A percentile compares a stretch with the other conserved stretches of the same genome.
Evolutionary conservation across 2,888 invertebrate genomes (phyloP).

Genomic region (Incurvaria masculella): DNA sequence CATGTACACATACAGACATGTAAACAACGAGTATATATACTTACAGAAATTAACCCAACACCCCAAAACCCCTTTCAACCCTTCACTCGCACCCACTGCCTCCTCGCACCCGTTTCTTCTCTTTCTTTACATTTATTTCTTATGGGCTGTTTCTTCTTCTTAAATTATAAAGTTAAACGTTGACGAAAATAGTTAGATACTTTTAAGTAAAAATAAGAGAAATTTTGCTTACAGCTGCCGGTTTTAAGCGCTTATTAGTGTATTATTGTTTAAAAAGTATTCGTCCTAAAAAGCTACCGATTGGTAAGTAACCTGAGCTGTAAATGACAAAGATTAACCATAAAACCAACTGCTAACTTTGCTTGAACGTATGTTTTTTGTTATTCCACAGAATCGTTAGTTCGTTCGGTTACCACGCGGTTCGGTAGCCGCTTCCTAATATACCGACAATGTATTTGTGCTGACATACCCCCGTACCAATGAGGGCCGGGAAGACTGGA

Average conservation of each 20-base stretch:
- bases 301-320: too few relatives aligned
- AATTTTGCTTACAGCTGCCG: neutral
- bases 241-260: neutral
- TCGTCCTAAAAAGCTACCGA: conserved; percentile 18
- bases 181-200: conserved; percentile 33
- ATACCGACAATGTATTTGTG: too few relatives aligned
- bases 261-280: neutral
- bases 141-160: conserved; percentile 59
- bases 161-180: conserved; percentile 49
- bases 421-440: too few relatives aligned
- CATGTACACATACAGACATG: neutral
- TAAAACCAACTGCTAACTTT: too few relatives aligned
- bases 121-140: conserved; percentile 58
- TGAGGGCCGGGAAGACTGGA: too few relatives aligned
- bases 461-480: too few relatives aligned
- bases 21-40: neutral
- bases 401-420: too few relatives aligned
- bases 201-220: conserved; percentile 16
- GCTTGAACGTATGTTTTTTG: too few relatives aligned
- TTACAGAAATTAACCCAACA: neutral
- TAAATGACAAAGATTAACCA: too few relatives aligned
- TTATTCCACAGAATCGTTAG: too few relatives aligned
- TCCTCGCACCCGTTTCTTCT: conserved; percentile 50
- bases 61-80: conserved; percentile 46
- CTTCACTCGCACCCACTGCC: conserved; percentile 50